These are phyloP conservation scores for Vicugna pacos DNA, from an alignment of 2,113 vertebrate genomes.

Conservation along the genomic window DNA sequence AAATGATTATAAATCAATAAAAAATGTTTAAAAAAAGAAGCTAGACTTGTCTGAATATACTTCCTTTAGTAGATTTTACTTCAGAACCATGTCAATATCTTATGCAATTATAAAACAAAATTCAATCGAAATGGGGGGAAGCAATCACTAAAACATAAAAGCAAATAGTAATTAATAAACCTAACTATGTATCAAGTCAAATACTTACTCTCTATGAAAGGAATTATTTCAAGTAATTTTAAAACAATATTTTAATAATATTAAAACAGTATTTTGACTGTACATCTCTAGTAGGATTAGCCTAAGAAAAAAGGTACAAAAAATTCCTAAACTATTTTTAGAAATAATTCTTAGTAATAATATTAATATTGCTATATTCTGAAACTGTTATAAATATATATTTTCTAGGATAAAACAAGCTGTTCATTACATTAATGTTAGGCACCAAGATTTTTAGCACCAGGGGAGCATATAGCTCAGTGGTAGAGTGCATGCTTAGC, in stretches of 20 bases:
- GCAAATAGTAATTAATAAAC: background rate
- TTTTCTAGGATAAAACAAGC: slow-evolving; percentile 32
- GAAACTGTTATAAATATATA: background rate
- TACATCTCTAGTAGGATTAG: background rate
- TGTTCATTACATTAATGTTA: slow-evolving; percentile 20
- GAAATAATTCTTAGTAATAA: background rate
- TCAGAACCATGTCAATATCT: background rate
- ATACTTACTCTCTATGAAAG: background rate
- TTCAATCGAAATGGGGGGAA: background rate
- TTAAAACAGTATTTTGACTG: background rate
- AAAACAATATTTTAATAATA: slow-evolving; percentile 15
- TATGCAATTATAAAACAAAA: background rate
- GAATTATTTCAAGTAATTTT: background rate
- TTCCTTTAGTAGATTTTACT: background rate
- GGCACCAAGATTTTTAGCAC: background rate
- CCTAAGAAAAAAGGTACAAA: background rate
- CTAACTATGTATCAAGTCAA: background rate
- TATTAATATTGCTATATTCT: background rate
- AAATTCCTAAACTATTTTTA: background rate
- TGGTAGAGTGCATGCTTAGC: too few species aligned
- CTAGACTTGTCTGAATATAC: background rate
- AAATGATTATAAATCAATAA: too few species aligned
- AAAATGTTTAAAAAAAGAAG: background rate
- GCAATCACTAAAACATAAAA: background rate
- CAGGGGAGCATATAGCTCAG: background rate